Evolutionary conservation across 2,888 invertebrate species (phyloP).

Genomic region (Pyrrhia umbra): DNA sequence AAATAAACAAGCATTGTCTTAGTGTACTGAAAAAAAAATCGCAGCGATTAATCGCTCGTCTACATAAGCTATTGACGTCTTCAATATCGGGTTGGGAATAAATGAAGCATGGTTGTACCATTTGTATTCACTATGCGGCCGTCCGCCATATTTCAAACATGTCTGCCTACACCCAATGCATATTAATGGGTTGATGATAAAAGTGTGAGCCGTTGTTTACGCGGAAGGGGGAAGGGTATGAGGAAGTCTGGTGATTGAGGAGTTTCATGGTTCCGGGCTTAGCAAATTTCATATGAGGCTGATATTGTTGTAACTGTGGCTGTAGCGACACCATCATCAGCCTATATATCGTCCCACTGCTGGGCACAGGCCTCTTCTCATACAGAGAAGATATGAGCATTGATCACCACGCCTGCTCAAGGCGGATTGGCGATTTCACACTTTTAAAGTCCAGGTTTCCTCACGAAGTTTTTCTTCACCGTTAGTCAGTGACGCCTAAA

Average conservation of each 20-base stretch:
- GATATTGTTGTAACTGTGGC: too few species aligned
- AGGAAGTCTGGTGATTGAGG: slow-evolving; percentile 35
- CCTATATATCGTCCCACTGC: too few species aligned
- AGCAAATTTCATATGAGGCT: too few species aligned
- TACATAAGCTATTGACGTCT: slow-evolving; percentile 58
- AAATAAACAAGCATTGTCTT: too few species aligned
- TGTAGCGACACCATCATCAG: too few species aligned
- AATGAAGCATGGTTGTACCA: slow-evolving; percentile 68
- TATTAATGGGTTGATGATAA: slow-evolving; percentile 62
- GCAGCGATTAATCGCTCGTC: slow-evolving; percentile 55
- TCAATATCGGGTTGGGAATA: slow-evolving; percentile 62
- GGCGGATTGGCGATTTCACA: too few species aligned
- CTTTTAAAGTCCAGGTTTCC: too few species aligned
- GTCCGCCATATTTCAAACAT: slow-evolving; percentile 72
- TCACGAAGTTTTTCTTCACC: too few species aligned
- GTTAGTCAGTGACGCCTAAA: too few species aligned
- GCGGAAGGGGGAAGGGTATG: slow-evolving; percentile 37
- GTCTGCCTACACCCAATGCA: slow-evolving; percentile 69
- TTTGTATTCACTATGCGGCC: slow-evolving; percentile 75
- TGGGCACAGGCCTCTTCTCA: too few species aligned
- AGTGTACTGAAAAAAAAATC: slow-evolving; percentile 6
- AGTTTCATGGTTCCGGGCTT: slow-evolving; percentile 23
- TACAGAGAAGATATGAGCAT: too few species aligned
- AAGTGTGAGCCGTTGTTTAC: slow-evolving; percentile 46
- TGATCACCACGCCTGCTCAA: too few species aligned